Evolutionary conservation across 2,888 invertebrate genomes (phyloP).

Genomic region (Zele albiditarsus): DNA sequence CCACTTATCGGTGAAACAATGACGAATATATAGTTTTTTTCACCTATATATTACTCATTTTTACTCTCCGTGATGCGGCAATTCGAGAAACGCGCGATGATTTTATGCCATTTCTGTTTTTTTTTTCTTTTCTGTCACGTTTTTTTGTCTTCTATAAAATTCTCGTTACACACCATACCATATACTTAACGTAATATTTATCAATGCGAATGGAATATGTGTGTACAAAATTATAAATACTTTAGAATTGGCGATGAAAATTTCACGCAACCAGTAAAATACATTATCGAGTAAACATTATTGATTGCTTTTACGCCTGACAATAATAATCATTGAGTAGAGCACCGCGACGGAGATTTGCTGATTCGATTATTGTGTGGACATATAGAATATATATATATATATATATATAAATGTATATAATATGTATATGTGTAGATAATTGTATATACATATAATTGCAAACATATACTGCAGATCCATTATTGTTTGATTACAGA

Average conservation of each 20-base stretch:
- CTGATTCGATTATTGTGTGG: conserved; percentile 7
- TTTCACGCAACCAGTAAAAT: not conserved
- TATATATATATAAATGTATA: not conserved
- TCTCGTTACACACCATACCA: too few species aligned
- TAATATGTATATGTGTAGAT: too few species aligned
- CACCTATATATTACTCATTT: not conserved
- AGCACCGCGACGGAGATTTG: not conserved
- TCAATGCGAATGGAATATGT: too few species aligned
- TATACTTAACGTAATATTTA: too few species aligned
- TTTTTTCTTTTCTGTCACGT: not conserved
- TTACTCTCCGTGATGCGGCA: not conserved
- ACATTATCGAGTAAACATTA: not conserved
- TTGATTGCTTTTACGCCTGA: not conserved
- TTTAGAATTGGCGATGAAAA: not conserved
- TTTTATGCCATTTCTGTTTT: not conserved
- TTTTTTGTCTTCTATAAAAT: not conserved
- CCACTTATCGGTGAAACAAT: conserved; percentile 28
- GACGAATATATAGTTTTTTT: conserved; percentile 6
- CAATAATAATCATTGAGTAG: not conserved
- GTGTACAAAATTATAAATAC: not conserved
- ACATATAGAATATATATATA: not conserved
- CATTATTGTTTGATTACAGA: not conserved
- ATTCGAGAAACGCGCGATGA: too few species aligned
- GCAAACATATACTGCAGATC: not conserved
- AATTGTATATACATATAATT: too few species aligned